Evolutionary conservation across 2,888 invertebrate species (phyloP).

Genomic region (Hololepta plana): DNA sequence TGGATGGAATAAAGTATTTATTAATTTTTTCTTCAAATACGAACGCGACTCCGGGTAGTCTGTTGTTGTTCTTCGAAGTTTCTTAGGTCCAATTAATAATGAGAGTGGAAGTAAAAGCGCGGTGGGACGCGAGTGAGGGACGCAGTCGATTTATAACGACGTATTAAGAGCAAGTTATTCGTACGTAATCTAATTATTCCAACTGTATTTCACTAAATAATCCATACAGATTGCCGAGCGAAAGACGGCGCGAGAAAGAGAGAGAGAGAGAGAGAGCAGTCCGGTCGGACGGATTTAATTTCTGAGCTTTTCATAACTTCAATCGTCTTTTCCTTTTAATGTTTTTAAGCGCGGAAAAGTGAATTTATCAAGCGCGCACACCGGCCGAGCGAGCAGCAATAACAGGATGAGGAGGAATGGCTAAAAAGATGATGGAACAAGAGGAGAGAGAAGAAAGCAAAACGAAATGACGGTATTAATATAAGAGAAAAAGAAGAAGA

Average conservation of each 20-base stretch:
- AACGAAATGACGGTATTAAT: no score
- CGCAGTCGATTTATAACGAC: slow-evolving; percentile 23
- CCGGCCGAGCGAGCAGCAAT: slow-evolving; percentile 28
- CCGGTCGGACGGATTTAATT: slow-evolving; percentile 24
- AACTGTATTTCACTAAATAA: slow-evolving; percentile 20
- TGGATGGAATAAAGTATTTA: no score
- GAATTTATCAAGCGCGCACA: slow-evolving; percentile 28
- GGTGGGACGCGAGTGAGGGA: no score
- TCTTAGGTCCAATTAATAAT: no score
- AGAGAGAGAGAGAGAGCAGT: slow-evolving; percentile 5
- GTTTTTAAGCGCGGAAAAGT: slow-evolving; percentile 26
- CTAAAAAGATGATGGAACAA: no score
- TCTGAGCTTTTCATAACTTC: slow-evolving; percentile 29
- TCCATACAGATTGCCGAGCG: slow-evolving; percentile 6
- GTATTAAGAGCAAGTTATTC: slow-evolving; percentile 27
- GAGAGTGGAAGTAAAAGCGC: no score
- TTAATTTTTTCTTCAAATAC: no score
- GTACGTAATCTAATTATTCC: slow-evolving; percentile 28
- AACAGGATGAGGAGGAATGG: slow-evolving; percentile 12
- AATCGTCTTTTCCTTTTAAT: slow-evolving; percentile 29
- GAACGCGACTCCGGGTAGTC: no score
- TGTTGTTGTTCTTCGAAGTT: no score
- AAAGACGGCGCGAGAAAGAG: slow-evolving; percentile 1
- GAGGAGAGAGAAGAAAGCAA: no score
- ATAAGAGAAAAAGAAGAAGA: no score